phyloP scores from a whole-genome alignment of 2,888 invertebrate genomes.

The Serrognathus titanus region DNA sequence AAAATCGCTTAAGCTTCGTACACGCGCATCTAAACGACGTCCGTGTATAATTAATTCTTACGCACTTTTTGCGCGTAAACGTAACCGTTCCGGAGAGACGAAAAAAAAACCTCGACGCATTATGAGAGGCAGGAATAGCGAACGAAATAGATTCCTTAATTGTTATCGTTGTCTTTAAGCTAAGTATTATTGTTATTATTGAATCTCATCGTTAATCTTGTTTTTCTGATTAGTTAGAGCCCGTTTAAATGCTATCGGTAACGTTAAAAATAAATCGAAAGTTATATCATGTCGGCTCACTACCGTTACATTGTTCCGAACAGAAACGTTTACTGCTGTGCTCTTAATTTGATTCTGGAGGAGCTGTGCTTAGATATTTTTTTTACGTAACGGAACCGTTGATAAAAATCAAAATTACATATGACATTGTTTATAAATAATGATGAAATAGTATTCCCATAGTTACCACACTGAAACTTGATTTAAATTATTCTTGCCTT shows the following conservation, averaged over 20 bases:
- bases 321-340: neutral
- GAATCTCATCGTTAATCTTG: conserved; percentile 19
- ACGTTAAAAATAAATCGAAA: neutral
- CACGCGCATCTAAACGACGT: too few relatives aligned
- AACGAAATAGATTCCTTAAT: conserved; percentile 15
- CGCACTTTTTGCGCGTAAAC: too few relatives aligned
- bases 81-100: neutral
- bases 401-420: too few relatives aligned
- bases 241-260: conserved; percentile 3
- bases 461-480: too few relatives aligned
- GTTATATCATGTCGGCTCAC: neutral
- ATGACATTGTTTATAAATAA: too few relatives aligned
- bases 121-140: neutral
- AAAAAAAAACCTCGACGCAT: neutral
- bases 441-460: too few relatives aligned
- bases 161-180: conserved; percentile 24
- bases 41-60: too few relatives aligned
- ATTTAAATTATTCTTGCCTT: too few relatives aligned
- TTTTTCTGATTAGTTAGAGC: conserved; percentile 14
- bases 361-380: too few relatives aligned
- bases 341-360: too few relatives aligned
- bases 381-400: too few relatives aligned
- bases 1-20: too few relatives aligned
- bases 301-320: neutral
- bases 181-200: conserved; percentile 27